Base-by-base conservation (phyloP, 1,140 invertebrate genomes). In the Caenorhabditis briggsae region DNA sequence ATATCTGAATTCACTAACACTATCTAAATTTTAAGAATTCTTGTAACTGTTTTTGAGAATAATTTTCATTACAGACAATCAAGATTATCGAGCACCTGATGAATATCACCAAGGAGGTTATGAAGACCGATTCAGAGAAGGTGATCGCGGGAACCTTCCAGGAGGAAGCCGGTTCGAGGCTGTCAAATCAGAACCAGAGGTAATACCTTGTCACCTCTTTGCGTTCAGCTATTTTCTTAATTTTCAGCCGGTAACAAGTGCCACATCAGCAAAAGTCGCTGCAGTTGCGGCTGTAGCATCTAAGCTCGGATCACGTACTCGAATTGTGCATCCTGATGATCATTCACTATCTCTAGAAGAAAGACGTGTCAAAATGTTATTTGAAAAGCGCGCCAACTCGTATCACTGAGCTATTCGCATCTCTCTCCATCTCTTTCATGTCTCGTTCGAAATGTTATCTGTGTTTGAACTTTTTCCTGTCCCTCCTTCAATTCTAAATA, bases 251-350 rank as follows among this genome's bases (percentile, higher is more conserved):
- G 50, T 53, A 58, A 41, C 82, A 7, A 20, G 43, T 20, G 59
- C 61, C 5, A 23, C 41, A 16, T 18, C 65, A 11, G 9, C 50
- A 9, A 20, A 64, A 58, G 41, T 64, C 2, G 53, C 92, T 50
- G 92, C 92, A 3, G 91, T 92, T 59, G 92, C 92, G 9, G 90
- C 89, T 16, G 92, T 92, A 46, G 93, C 93, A 86, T 92, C 93
- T 86, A 91, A 91, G 84, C 90, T 92, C 82, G 86, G 89, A 12
- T 92, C 93, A 90, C 93, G 91, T 58, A 93, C 93, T 65, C 92
- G 93, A 88, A 92, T 94, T 83, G 92, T 94, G 82, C 93, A 93
- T 87, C 93, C 93, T 33, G 93, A 94, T 89, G 93, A 94, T 86
- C 92, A 93, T 53, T 56, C 59, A 84, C 92, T 93, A 33, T 94